Base-by-base conservation (phyloP, 1,140 invertebrate species). In the Drosophila sturtevanti region DNA sequence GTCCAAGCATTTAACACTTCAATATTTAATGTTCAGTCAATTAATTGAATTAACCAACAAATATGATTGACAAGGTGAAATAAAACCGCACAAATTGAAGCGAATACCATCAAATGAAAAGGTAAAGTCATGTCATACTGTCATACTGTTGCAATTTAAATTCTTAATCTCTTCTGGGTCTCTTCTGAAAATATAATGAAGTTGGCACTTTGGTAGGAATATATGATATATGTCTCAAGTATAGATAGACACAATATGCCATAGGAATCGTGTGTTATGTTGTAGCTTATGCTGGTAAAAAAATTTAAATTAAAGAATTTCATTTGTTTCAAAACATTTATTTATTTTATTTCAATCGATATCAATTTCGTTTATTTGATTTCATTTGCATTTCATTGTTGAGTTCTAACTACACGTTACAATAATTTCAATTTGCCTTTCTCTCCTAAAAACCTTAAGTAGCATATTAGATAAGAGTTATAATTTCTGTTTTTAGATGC, bases 401-500 rank as follows among this genome's bases (percentile, higher is more conserved):
- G 69, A 75, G 56, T 69, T 54, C 71, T 69, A 79, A 70, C 79
- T 76, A 81, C 65, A 35, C 41, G 52, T 81, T 81, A 70, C 51
- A 71, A 44, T 80, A 80, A 68, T 21, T 10, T 63, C 63, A 52
- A 38, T 79, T 85, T 79, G 54, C 65, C 84, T 80, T 68, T 77
- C 80, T 77, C 63, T 74, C 65, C 52, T 82, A 79, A 68, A 44
- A 79, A 68, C 75, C 72, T 81, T 73, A 76, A 72, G 55, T 78
- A 79, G 74, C 68, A 71, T 73, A 71, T 81, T 73, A 65, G 68
- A 75, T 59, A 55, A 18, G 54, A 63, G 34, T 16, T 35, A 4
- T 34, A 41, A 12, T 16, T 24, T 21, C n/a, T 41, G 5, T 58
- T 51, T 63, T 60, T 48, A 41, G 41, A 61, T 79, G 80, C 80